Conservation (phyloP, 2,888 invertebrate genomes). For the Phortica okadai region DNA sequence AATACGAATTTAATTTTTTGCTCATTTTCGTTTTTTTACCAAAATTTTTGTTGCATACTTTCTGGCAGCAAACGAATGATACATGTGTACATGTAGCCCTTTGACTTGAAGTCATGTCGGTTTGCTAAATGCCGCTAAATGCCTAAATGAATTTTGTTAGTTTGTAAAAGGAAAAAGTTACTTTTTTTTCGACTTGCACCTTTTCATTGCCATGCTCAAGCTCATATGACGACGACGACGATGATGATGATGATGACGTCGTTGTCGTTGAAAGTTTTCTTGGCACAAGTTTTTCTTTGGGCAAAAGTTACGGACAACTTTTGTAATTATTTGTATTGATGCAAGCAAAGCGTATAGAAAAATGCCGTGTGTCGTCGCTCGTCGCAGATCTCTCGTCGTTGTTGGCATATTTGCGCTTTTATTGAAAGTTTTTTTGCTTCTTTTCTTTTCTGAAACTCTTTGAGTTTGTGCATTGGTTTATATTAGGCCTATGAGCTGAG, state of each 20-base stretch:
- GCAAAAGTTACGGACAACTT: slow-evolving; percentile 61
- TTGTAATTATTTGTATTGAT: slow-evolving; percentile 73
- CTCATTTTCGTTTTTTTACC: background rate
- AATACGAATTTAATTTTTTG: background rate
- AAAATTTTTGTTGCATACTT: slow-evolving; percentile 2
- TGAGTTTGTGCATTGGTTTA: too few species aligned
- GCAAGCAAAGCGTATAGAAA: slow-evolving; percentile 35
- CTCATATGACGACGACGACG: slow-evolving; percentile 30
- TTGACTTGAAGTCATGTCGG: slow-evolving; percentile 21
- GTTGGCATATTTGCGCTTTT: slow-evolving; percentile 38
- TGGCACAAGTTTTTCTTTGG: slow-evolving; percentile 54
- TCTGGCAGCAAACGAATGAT: background rate
- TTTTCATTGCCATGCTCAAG: slow-evolving; percentile 50
- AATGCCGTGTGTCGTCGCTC: slow-evolving; percentile 6
- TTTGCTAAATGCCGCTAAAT: slow-evolving; percentile 56
- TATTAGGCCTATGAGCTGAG: too few species aligned
- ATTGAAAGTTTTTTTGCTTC: slow-evolving; percentile 6
- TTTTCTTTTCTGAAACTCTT: too few species aligned
- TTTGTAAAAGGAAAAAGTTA: slow-evolving; percentile 58
- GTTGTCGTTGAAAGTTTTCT: slow-evolving; percentile 31
- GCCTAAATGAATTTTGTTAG: slow-evolving; percentile 68
- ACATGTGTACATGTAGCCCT: background rate
- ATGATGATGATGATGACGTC: slow-evolving; percentile 17
- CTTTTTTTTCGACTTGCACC: slow-evolving; percentile 49
- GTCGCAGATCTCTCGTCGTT: background rate